Base-by-base conservation (phyloP, 2,888 invertebrate species). In the Ametastegia equiseti region DNA sequence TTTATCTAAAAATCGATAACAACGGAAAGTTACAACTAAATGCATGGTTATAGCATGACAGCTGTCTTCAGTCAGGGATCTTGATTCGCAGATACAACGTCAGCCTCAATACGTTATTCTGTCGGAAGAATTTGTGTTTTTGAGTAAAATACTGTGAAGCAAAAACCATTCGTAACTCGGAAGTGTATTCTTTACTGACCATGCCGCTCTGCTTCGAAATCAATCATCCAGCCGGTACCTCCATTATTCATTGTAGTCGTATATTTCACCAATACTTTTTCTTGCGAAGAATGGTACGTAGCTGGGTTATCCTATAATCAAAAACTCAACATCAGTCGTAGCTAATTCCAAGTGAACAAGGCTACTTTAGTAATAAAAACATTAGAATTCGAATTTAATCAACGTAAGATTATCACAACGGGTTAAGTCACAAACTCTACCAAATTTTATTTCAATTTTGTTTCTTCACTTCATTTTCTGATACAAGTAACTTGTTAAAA, bases 151-250 rank as follows among this genome's bases (percentile, higher is more conserved):
- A n/a, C n/a, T n/a, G 47, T n/a, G 15, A n/a, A n/a, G n/a, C 15
- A n/a, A 15, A 3, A 47, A 5, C 3, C 2, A 47, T n/a, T 15
- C 47, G 4, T 4, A 13, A 47, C n/a, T 47, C n/a, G 0, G 15
- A 15, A 47, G 1, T 47, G 15, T n/a, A 15, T 15, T 47, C n/a
- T 47, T 47, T n/a, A 47, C 47, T 47, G n/a, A 47, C 47, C 47
- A 71, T 71, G 65, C 36, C 82, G 77, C 54, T 73, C 23, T 13
- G 84, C 89, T 71, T 86, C 83, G 83, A 93, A 94, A 9, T 84
- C 81, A 47, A 93, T 93, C 2, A 93, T 88, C 95, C 96, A 97
- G 33, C 97, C 97, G 1, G 93, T 93, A 6, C 96, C 97, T 30
- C 94, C 94, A 86, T 96, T 96, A 86, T 95, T 95, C 71, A 93